Percentiles rank a stretch among this genome's conserved stretches.
Evolutionary conservation across 2,797 vertebrate genomes (phyloP).

Genomic region (Fistularia commersonii): DNA sequence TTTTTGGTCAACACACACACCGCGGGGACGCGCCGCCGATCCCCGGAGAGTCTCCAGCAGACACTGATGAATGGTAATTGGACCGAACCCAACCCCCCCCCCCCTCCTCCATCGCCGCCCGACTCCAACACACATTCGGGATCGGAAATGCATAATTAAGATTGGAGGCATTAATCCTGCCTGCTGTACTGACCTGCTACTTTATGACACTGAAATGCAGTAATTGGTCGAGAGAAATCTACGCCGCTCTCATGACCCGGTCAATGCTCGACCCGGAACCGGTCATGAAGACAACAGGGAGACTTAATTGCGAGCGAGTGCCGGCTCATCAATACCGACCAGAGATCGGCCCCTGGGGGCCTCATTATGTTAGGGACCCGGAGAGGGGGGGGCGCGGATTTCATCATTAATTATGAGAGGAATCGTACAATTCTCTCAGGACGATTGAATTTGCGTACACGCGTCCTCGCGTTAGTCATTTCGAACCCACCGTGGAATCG

Average conservation of each 20-base stretch:
- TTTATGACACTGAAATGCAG: slow-evolving; percentile 54
- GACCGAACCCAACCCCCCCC: too few relatives aligned
- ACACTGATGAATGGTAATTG: slow-evolving; percentile 74
- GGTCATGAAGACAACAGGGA: slow-evolving; percentile 31
- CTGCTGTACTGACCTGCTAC: slow-evolving; percentile 39
- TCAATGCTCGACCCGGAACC: slow-evolving; percentile 58
- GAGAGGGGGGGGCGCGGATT: slow-evolving; percentile 29
- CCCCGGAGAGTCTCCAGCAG: slow-evolving; percentile 51
- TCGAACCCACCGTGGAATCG: slow-evolving; percentile 1
- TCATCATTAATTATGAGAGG: slow-evolving; percentile 39
- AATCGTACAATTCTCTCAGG: slow-evolving; percentile 17
- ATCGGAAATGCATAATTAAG: slow-evolving; percentile 62
- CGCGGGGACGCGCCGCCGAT: slow-evolving; percentile 35
- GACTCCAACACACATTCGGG: slow-evolving; percentile 39
- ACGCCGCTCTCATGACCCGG: slow-evolving; percentile 38
- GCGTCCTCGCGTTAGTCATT: background rate
- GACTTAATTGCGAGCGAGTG: slow-evolving; percentile 40
- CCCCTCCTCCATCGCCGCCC: slow-evolving; percentile 38
- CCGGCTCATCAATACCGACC: slow-evolving; percentile 57
- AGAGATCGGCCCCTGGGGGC: slow-evolving; percentile 51
- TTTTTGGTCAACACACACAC: slow-evolving; percentile 34
- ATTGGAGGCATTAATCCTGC: slow-evolving; percentile 56
- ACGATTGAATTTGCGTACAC: background rate
- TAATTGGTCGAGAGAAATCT: slow-evolving; percentile 57
- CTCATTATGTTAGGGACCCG: slow-evolving; percentile 62